Evolutionary conservation across 2,888 invertebrate species (phyloP).

Genomic region (Ctena decussata): DNA sequence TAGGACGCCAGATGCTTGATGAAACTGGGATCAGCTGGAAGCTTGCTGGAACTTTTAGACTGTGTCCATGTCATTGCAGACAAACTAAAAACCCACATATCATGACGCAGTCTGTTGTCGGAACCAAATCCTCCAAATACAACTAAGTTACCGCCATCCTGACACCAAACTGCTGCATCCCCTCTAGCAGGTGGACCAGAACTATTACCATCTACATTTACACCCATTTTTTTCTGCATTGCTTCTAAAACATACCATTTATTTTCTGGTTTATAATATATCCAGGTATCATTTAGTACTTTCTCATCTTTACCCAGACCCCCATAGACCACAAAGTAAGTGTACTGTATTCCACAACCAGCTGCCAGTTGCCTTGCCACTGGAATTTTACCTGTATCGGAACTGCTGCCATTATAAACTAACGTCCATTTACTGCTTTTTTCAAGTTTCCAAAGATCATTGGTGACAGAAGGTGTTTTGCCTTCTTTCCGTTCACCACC

Average conservation of each 20-base stretch:
- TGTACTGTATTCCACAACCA: conserved; percentile 72
- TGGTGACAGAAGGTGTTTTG: conserved; percentile 63
- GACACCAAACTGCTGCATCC: conserved; percentile 79
- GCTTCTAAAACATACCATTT: conserved; percentile 58
- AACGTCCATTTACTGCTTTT: conserved; percentile 62
- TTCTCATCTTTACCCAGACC: conserved; percentile 71
- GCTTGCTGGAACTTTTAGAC: conserved; percentile 49
- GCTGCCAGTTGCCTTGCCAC: conserved; percentile 70
- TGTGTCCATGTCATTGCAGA: conserved; percentile 70
- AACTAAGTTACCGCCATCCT: conserved; percentile 56
- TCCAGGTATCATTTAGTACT: conserved; percentile 78
- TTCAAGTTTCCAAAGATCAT: conserved; percentile 78
- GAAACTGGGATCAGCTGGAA: conserved; percentile 54
- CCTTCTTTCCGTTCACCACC: conserved; percentile 70
- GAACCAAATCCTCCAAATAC: conserved; percentile 76
- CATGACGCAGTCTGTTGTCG: conserved; percentile 66
- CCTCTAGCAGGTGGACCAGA: conserved; percentile 65
- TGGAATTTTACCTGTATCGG: conserved; percentile 44
- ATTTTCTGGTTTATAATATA: conserved; percentile 65
- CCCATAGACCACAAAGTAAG: conserved; percentile 77
- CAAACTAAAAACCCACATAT: conserved; percentile 77
- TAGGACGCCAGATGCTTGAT: conserved; percentile 40
- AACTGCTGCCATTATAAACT: conserved; percentile 65
- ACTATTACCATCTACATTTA: conserved; percentile 8
- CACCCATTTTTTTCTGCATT: conserved; percentile 44